Conservation (phyloP, 2,888 invertebrate genomes). For the Lepidonotus clava region DNA sequence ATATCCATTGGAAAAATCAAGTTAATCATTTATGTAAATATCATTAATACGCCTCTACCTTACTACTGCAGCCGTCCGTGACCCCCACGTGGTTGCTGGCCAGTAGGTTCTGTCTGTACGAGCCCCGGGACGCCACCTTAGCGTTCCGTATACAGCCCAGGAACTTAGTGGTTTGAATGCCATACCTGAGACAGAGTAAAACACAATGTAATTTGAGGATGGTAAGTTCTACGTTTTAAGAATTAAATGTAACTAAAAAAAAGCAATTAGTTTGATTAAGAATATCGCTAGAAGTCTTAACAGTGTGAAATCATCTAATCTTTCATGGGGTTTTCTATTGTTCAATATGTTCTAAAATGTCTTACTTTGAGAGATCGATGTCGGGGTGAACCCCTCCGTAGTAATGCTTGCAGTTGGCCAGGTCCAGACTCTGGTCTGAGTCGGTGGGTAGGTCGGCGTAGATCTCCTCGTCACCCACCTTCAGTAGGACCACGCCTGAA, state of each 20-base stretch:
- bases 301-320: too few species aligned
- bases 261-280: too few species aligned
- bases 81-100: slow-evolving; percentile 70
- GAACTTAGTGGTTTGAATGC: slow-evolving; percentile 82
- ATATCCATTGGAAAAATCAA: too few species aligned
- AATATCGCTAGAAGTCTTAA: too few species aligned
- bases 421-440: slow-evolving; percentile 75
- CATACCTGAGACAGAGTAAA: too few species aligned
- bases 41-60: slow-evolving; percentile 56
- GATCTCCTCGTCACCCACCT: slow-evolving; percentile 84
- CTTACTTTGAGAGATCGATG: slow-evolving; percentile 76
- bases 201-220: too few species aligned
- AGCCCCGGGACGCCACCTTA: slow-evolving; percentile 79
- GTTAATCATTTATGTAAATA: too few species aligned
- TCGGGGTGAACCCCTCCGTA: slow-evolving; percentile 93
- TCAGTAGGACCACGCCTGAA: slow-evolving; percentile 81
- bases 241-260: too few species aligned
- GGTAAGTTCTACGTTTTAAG: too few species aligned
- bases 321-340: too few species aligned
- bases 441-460: slow-evolving; percentile 66
- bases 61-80: slow-evolving; percentile 70
- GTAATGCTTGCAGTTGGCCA: slow-evolving; percentile 86
- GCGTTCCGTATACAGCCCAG: slow-evolving; percentile 92
- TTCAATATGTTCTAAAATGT: too few species aligned
- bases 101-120: slow-evolving; percentile 66